These are phyloP conservation scores for Melieria picta DNA, from an alignment of 2,888 invertebrate genomes.

Conservation along the genomic window DNA sequence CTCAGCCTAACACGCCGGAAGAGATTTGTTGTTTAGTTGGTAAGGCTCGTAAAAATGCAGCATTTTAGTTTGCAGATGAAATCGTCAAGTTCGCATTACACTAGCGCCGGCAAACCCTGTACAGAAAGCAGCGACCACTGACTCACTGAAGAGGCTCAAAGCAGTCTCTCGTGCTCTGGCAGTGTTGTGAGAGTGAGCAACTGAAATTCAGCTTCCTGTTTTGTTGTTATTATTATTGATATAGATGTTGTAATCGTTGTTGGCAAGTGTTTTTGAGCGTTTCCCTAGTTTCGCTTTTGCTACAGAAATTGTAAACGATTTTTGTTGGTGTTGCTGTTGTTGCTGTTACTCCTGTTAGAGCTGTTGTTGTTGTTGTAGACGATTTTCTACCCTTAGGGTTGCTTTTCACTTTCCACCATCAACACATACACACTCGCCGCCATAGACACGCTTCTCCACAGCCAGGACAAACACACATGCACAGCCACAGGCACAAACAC, in stretches of 20 bases:
- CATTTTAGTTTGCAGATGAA: too few relatives aligned
- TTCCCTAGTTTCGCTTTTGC: not conserved
- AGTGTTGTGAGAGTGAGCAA: too few relatives aligned
- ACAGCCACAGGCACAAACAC: slow-evolving; percentile 11
- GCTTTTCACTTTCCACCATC: slow-evolving; percentile 38
- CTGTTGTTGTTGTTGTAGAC: not conserved
- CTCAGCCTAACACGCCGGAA: too few relatives aligned
- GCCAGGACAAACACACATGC: not conserved
- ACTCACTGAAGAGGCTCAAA: too few relatives aligned
- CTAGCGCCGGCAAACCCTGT: too few relatives aligned
- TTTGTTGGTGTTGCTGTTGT: slow-evolving; percentile 15
- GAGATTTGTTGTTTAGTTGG: too few relatives aligned
- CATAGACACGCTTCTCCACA: too few relatives aligned
- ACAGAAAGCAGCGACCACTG: too few relatives aligned
- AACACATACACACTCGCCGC: slow-evolving; percentile 6
- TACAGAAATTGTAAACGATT: slow-evolving; percentile 4
- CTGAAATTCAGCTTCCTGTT: too few relatives aligned
- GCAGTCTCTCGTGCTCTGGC: too few relatives aligned
- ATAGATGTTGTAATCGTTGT: slow-evolving; percentile 11
- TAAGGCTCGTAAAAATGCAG: too few relatives aligned
- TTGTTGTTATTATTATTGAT: not conserved
- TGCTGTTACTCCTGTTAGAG: slow-evolving; percentile 5
- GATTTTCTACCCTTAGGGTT: slow-evolving; percentile 32
- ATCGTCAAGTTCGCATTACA: too few relatives aligned
- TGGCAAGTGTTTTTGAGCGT: slow-evolving; percentile 16